Percentiles rank a stretch among this genome's conserved stretches.
Evolutionary conservation across 1,140 invertebrate genomes (phyloP).

Genomic region (Saccostrea glomerata): DNA sequence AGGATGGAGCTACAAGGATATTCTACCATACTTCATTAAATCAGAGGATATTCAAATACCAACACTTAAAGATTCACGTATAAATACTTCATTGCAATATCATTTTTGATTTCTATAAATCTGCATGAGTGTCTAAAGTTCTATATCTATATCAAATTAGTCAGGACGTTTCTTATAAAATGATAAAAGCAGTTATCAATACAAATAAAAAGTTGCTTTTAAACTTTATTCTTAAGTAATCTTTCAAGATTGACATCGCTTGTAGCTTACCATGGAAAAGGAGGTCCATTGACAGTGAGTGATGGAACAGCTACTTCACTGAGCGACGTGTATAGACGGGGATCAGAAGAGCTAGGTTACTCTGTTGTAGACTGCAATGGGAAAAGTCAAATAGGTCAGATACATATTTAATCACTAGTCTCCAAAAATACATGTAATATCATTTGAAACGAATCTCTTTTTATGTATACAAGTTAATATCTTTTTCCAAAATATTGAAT

Average conservation of each 20-base stretch:
- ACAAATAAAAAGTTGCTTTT: too few species aligned
- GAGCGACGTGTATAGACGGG: constrained; percentile 54
- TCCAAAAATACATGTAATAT: too few species aligned
- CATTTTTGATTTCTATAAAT: background rate
- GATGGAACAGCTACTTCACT: constrained; percentile 58
- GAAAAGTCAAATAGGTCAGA: too few species aligned
- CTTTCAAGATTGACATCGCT: background rate
- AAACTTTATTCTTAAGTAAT: too few species aligned
- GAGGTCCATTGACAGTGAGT: constrained; percentile 63
- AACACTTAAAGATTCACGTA: constrained; percentile 33
- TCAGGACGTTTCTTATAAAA: too few species aligned
- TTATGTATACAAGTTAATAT: too few species aligned
- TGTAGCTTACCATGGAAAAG: constrained; percentile 65
- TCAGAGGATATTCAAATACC: constrained; percentile 43
- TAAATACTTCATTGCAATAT: background rate
- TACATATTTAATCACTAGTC: too few species aligned
- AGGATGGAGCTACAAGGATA: constrained; percentile 52
- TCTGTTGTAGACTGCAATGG: background rate
- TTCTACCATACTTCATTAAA: constrained; percentile 48
- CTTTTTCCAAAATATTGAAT: too few species aligned
- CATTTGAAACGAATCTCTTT: too few species aligned
- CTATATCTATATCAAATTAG: too few species aligned
- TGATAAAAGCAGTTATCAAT: too few species aligned
- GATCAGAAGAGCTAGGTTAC: constrained; percentile 64
- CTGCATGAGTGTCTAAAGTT: background rate